phyloP scores from a whole-genome alignment of 2,888 invertebrate genomes.

The Lathronympha strigana region DNA sequence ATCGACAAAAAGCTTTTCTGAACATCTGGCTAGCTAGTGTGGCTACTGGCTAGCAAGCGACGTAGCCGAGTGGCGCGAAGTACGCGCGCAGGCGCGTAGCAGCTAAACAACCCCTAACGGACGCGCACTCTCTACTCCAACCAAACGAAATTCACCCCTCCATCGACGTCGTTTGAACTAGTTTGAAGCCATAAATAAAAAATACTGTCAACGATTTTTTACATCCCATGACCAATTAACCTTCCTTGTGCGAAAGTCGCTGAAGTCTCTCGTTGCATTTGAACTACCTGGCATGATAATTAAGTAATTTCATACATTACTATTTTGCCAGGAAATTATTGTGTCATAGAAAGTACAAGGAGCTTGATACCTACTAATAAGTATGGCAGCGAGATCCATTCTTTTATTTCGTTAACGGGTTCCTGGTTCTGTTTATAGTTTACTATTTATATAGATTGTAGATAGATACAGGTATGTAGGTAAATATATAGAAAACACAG shows the following conservation, averaged over 20 bases:
- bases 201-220: constrained; percentile 13
- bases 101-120: constrained; percentile 77
- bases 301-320: background rate
- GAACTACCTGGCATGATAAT: background rate
- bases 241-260: background rate
- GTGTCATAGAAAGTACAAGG: background rate
- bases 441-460: too few species aligned
- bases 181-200: constrained; percentile 25
- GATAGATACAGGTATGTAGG: too few species aligned
- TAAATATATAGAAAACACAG: too few species aligned
- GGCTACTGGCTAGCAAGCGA: constrained; percentile 74
- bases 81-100: constrained; percentile 82
- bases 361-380: too few species aligned
- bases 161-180: constrained; percentile 46
- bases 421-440: too few species aligned
- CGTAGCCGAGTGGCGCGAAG: constrained; percentile 83
- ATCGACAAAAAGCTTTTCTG: constrained; percentile 82
- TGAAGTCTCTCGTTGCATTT: background rate
- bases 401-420: too few species aligned
- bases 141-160: constrained; percentile 78
- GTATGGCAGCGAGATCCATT: too few species aligned
- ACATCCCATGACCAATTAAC: too few species aligned
- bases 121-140: constrained; percentile 68
- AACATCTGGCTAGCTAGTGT: constrained; percentile 72
- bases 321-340: background rate